These are phyloP conservation scores for Huso huso DNA, from an alignment of 2,797 vertebrate genomes.

Conservation along the genomic window DNA sequence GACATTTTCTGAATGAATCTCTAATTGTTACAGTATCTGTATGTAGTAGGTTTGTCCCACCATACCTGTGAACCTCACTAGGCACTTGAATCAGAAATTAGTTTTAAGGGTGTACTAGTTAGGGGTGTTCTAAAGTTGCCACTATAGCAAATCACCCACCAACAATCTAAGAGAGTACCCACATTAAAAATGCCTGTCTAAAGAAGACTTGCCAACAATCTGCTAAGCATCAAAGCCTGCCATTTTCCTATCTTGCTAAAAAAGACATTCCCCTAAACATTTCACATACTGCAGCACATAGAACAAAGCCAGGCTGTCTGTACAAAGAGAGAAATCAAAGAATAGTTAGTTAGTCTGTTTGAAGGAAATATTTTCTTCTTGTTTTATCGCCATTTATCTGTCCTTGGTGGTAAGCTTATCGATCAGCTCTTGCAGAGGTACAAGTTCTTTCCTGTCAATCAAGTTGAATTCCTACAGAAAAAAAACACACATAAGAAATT, in stretches of 20 bases:
- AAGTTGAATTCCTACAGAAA: conserved; percentile 87
- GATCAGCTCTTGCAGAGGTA: conserved; percentile 94
- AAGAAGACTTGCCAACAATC: conserved; percentile 11
- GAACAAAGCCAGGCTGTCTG: conserved; percentile 53
- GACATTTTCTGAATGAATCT: conserved; percentile 1
- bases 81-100: conserved; percentile 51
- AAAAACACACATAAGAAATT: conserved; percentile 12
- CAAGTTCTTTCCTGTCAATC: conserved; percentile 92
- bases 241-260: conserved; percentile 40
- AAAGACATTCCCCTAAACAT: conserved; percentile 56
- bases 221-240: conserved; percentile 48
- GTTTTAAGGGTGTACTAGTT: conserved; percentile 8
- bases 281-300: conserved; percentile 56
- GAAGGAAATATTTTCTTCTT: too few relatives aligned
- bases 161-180: conserved; percentile 6
- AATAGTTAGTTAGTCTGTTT: conserved; percentile 7
- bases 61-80: conserved; percentile 43
- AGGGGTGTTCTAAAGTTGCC: conserved; percentile 1
- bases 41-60: conserved; percentile 34
- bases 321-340: conserved; percentile 43
- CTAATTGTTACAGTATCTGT: conserved; percentile 13
- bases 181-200: conserved; percentile 1
- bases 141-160: conserved; percentile 11
- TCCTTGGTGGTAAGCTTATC: conserved; percentile 97
- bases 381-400: conserved; percentile 67